These are phyloP conservation scores for Podargus strigoides DNA, from an alignment of 2,797 vertebrate species.

Conservation along the genomic window DNA sequence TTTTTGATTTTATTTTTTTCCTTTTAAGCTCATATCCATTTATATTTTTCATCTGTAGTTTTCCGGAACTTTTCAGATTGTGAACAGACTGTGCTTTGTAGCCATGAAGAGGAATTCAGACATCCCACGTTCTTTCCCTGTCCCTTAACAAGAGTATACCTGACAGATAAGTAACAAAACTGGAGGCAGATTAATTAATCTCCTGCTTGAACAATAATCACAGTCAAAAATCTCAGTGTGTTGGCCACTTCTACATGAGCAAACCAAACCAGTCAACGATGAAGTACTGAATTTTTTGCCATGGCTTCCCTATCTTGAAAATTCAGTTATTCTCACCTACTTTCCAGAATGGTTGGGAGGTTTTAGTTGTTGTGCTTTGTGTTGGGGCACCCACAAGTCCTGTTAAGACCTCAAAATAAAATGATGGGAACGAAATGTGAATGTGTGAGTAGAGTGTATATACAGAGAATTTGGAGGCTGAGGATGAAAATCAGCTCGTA, in stretches of 20 bases:
- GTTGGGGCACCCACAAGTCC: not conserved
- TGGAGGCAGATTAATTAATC: not conserved
- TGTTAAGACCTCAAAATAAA: not conserved
- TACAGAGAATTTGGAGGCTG: not conserved
- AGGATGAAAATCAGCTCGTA: not conserved
- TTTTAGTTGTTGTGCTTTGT: not conserved
- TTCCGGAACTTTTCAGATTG: not conserved
- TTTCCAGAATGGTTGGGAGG: not conserved
- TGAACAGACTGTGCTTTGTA: not conserved
- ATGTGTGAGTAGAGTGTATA: not conserved
- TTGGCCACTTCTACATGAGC: not conserved
- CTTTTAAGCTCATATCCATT: slow-evolving; percentile 9
- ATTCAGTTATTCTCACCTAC: not conserved
- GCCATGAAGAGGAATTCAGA: not conserved
- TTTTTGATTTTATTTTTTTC: not conserved
- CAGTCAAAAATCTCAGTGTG: not conserved
- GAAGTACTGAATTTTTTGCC: not conserved
- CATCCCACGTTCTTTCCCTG: not conserved
- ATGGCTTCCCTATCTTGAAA: not conserved
- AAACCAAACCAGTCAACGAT: not conserved
- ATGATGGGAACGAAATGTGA: not conserved
- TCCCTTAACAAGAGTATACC: not conserved
- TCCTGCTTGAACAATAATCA: not conserved
- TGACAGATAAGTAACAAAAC: not conserved
- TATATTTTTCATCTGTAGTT: not conserved